These are phyloP conservation scores for Thamnophis sirtalis DNA, from an alignment of 2,113 vertebrate genomes.

Conservation along the genomic window DNA sequence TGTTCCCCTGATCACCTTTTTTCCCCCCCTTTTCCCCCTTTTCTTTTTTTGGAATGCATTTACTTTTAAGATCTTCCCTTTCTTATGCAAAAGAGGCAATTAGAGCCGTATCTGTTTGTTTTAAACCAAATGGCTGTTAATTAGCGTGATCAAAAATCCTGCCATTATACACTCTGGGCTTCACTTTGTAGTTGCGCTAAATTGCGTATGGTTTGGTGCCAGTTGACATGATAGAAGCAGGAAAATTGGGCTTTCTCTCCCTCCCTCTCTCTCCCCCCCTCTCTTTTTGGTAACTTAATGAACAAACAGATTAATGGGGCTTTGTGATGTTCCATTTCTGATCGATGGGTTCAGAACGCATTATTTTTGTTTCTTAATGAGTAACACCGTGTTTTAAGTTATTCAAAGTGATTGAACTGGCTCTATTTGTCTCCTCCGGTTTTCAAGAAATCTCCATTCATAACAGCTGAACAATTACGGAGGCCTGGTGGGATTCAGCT, in stretches of 20 bases:
- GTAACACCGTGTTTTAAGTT: constrained; percentile 71
- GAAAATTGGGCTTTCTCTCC: constrained; percentile 66
- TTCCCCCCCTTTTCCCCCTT: neutral
- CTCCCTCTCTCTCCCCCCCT: constrained; percentile 22
- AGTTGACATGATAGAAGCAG: constrained; percentile 89
- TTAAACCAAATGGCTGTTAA: constrained; percentile 99
- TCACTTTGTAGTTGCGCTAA: constrained; percentile 91
- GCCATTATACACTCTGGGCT: constrained; percentile 85
- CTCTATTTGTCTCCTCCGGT: constrained; percentile 45
- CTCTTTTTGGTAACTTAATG: constrained; percentile 77
- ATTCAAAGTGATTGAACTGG: constrained; percentile 71
- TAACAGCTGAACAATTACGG: neutral
- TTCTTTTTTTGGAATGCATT: constrained; percentile 73
- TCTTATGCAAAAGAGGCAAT: constrained; percentile 99
- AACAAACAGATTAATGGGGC: constrained; percentile 82
- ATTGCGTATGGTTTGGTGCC: constrained; percentile 87
- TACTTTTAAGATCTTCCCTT: constrained; percentile 99
- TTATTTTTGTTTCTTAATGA: constrained; percentile 72
- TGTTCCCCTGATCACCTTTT: neutral
- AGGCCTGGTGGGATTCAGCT: neutral
- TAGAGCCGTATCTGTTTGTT: constrained; percentile 99
- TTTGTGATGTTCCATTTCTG: constrained; percentile 79
- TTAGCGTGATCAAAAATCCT: constrained; percentile 97
- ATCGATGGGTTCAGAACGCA: constrained; percentile 72
- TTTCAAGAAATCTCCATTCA: neutral